Evolutionary conservation across 1,140 invertebrate species (phyloP).

Genomic region (Drosophila lacertosa): DNA sequence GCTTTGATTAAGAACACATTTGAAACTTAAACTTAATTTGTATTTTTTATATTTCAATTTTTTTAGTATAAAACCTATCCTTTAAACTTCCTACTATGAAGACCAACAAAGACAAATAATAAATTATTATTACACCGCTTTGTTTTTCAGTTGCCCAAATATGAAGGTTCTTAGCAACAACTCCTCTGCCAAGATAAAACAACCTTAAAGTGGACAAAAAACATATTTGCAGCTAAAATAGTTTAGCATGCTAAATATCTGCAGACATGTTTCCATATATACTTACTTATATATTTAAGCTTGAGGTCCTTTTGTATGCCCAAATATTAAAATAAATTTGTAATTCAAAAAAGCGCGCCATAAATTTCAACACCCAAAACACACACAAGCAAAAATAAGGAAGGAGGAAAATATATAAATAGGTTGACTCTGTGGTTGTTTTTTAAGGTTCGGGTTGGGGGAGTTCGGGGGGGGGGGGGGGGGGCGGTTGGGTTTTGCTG

Average conservation of each 20-base stretch:
- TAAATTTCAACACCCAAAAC: slow-evolving; percentile 64
- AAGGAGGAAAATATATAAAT: slow-evolving; percentile 70
- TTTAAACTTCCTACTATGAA: too few relatives aligned
- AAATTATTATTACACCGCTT: too few relatives aligned
- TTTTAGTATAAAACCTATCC: too few relatives aligned
- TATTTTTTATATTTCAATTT: too few relatives aligned
- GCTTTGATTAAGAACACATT: too few relatives aligned
- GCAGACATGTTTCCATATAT: slow-evolving; percentile 2
- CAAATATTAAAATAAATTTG: slow-evolving; percentile 79
- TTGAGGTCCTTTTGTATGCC: slow-evolving; percentile 19
- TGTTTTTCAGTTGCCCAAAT: too few relatives aligned
- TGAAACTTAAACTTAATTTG: too few relatives aligned
- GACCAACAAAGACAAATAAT: too few relatives aligned
- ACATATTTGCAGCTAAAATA: background rate
- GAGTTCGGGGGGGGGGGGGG: background rate
- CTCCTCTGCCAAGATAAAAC: too few relatives aligned
- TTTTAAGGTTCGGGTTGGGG: background rate
- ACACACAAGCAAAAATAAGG: slow-evolving; percentile 30
- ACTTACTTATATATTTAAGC: slow-evolving; percentile 48
- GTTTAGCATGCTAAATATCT: slow-evolving; percentile 4
- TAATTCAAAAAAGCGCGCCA: slow-evolving; percentile 75
- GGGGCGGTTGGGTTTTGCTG: slow-evolving; percentile 25
- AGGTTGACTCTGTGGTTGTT: slow-evolving; percentile 55
- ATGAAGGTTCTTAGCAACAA: too few relatives aligned
- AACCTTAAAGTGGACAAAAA: too few relatives aligned